Conservation (phyloP, 2,113 vertebrate species). For the Marcusenius ussheri region DNA sequence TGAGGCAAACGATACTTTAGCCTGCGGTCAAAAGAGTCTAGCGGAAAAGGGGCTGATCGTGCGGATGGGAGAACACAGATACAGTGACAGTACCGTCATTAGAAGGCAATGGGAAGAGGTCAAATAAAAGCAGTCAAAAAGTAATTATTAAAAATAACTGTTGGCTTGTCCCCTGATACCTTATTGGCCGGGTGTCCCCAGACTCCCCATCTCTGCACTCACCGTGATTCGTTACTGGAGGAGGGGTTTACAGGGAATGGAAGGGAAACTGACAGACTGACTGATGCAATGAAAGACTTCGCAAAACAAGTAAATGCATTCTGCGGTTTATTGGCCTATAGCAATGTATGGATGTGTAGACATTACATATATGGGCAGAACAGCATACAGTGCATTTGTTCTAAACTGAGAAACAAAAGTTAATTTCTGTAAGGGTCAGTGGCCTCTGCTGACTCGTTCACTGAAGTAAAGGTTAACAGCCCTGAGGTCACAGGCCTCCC, state of each 20-base stretch:
- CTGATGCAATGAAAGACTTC: not conserved
- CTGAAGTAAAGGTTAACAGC: not conserved
- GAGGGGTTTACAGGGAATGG: not conserved
- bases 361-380: not conserved
- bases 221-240: not conserved
- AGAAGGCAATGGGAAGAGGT: not conserved
- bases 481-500: not conserved
- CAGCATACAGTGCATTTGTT: not conserved
- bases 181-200: not conserved
- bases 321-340: not conserved
- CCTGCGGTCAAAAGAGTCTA: not conserved
- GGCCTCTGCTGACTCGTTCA: not conserved
- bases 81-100: not conserved
- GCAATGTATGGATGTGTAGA: not conserved
- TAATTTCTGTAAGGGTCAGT: not conserved
- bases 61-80: not conserved
- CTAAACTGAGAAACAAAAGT: not conserved
- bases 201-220: not conserved
- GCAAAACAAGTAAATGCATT: not conserved
- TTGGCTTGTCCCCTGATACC: not conserved
- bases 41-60: not conserved
- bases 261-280: not conserved
- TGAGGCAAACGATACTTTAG: not conserved
- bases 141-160: too few species aligned
- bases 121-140: not conserved